Conservation (phyloP, 2,797 vertebrate genomes). For the Sebastes cheni region DNA sequence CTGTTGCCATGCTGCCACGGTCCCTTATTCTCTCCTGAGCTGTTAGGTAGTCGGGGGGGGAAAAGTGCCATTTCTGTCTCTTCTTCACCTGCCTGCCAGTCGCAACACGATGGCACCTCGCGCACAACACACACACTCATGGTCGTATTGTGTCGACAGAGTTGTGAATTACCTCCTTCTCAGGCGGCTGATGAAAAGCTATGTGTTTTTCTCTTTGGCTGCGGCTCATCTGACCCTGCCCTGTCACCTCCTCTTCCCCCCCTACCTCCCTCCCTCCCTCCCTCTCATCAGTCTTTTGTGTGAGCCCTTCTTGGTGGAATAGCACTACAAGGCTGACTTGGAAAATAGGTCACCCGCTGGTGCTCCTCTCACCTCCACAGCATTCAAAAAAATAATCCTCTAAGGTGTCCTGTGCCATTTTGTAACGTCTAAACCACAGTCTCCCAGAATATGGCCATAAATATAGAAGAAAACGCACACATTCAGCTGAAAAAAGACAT, state of each 20-base stretch:
- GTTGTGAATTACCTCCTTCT: slow-evolving; percentile 81
- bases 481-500: slow-evolving; percentile 17
- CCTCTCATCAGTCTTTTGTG: slow-evolving; percentile 71
- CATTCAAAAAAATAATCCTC: slow-evolving; percentile 70
- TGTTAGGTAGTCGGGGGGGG: slow-evolving; percentile 44
- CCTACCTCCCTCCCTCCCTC: neutral
- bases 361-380: slow-evolving; percentile 75
- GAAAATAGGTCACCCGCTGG: slow-evolving; percentile 80
- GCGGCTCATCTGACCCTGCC: slow-evolving; percentile 73
- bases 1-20: slow-evolving; percentile 33
- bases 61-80: slow-evolving; percentile 60
- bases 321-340: slow-evolving; percentile 62
- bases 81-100: slow-evolving; percentile 66
- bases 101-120: slow-evolving; percentile 69
- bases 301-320: slow-evolving; percentile 64
- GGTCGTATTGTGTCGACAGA: slow-evolving; percentile 69
- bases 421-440: slow-evolving; percentile 55
- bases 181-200: slow-evolving; percentile 75
- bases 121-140: slow-evolving; percentile 56
- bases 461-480: slow-evolving; percentile 12
- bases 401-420: slow-evolving; percentile 67
- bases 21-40: slow-evolving; percentile 60
- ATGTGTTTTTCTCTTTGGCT: slow-evolving; percentile 77
- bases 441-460: slow-evolving; percentile 23
- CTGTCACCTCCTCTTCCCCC: slow-evolving; percentile 38